A percentile compares a stretch with the other conserved stretches of the same genome.
phyloP scores from a whole-genome alignment of 2,888 invertebrate species.

The Lasioglossum morio region DNA sequence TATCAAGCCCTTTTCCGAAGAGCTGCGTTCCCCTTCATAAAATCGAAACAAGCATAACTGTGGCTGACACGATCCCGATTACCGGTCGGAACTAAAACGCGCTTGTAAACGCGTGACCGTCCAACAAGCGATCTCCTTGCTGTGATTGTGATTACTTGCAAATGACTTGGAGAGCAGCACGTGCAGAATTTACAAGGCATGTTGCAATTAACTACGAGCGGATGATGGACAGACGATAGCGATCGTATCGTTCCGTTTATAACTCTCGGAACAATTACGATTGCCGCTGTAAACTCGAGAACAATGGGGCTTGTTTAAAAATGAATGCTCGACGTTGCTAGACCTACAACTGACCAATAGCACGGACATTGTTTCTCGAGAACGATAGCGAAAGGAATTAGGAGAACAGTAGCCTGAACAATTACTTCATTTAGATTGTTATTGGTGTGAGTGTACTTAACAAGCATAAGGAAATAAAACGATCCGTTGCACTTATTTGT shows the following conservation, averaged over 20 bases:
- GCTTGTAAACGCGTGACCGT: neutral
- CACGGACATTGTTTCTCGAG: neutral
- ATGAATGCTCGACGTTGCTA: neutral
- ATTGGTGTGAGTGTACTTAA: too few species aligned
- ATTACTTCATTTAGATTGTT: neutral
- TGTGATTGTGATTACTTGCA: neutral
- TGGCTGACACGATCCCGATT: too few species aligned
- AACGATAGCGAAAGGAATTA: neutral
- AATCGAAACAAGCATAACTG: neutral
- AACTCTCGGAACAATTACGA: conserved; percentile 16
- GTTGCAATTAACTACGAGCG: conserved; percentile 24
- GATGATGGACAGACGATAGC: neutral
- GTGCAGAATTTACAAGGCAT: conserved; percentile 9
- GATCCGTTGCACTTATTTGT: too few species aligned
- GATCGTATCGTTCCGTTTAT: conserved; percentile 4
- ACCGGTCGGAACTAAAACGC: conserved; percentile 9
- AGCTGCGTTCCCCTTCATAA: neutral
- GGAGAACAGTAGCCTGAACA: neutral
- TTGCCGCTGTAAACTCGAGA: conserved; percentile 9
- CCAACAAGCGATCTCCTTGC: neutral
- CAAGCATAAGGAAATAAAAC: neutral
- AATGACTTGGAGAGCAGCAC: conserved; percentile 19
- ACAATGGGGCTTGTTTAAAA: conserved; percentile 36
- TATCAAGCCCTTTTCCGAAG: accelerated
- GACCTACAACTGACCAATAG: neutral